These are phyloP conservation scores for Hirundichthys speculiger DNA, from an alignment of 2,113 vertebrate species.

Conservation along the genomic window DNA sequence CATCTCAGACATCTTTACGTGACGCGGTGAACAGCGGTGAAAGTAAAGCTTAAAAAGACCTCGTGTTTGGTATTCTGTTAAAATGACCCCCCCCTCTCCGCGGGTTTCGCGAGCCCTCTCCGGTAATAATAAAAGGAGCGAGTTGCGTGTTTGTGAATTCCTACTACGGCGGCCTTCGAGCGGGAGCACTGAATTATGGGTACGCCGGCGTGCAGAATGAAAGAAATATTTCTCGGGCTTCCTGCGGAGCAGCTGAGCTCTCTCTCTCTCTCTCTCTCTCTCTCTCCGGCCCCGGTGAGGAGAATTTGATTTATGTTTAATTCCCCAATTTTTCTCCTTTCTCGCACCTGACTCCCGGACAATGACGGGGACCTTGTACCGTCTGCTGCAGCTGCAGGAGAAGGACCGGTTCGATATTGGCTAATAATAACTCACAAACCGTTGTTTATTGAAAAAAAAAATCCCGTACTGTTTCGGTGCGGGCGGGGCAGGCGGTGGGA, in stretches of 20 bases:
- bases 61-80: slow-evolving; percentile 20
- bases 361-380: slow-evolving; percentile 26
- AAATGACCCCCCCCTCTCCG: slow-evolving; percentile 3
- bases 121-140: slow-evolving; percentile 47
- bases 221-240: slow-evolving; percentile 59
- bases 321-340: slow-evolving; percentile 49
- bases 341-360: slow-evolving; percentile 67
- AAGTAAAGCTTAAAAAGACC: neutral
- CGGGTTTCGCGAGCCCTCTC: slow-evolving; percentile 22
- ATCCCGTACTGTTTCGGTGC: neutral
- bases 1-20: no score
- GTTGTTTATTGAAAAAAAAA: slow-evolving; percentile 13
- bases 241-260: slow-evolving; percentile 65
- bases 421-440: slow-evolving; percentile 36
- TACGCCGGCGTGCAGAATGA: slow-evolving; percentile 37
- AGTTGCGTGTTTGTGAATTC: slow-evolving; percentile 54
- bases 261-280: no score
- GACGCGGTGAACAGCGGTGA: no score
- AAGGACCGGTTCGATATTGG: slow-evolving; percentile 1
- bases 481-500: no score
- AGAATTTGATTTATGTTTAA: slow-evolving; percentile 68
- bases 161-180: slow-evolving; percentile 22
- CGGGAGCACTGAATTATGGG: slow-evolving; percentile 60
- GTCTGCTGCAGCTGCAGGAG: slow-evolving; percentile 49
- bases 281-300: slow-evolving; percentile 13